Conservation (phyloP, 2,797 vertebrate genomes). For the Lepus oiostolus region DNA sequence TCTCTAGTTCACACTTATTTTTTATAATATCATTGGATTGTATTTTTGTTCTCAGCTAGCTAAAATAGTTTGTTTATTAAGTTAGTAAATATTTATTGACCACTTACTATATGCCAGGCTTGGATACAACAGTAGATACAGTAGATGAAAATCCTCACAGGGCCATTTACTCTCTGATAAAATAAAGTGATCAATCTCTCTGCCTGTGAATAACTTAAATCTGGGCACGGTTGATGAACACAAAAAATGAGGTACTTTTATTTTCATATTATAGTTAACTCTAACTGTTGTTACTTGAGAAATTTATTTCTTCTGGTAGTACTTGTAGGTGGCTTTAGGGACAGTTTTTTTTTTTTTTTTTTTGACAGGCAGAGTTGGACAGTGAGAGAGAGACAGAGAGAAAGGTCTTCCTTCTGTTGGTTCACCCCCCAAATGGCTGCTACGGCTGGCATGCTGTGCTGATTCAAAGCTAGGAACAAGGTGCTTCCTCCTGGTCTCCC, state of each 20-base stretch:
- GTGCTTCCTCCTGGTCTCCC: too few relatives aligned
- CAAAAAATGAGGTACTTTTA: slow-evolving; percentile 13
- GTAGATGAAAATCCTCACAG: neutral
- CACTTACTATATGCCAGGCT: neutral
- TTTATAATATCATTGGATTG: neutral
- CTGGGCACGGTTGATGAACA: neutral
- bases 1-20: neutral
- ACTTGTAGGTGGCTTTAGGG: neutral
- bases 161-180: neutral
- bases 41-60: slow-evolving; percentile 13
- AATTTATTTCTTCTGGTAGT: neutral
- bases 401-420: too few relatives aligned
- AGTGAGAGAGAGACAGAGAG: too few relatives aligned
- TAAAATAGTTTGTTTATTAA: slow-evolving; percentile 26
- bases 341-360: neutral
- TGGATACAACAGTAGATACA: neutral
- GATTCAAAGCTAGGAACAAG: too few relatives aligned
- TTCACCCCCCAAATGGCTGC: too few relatives aligned
- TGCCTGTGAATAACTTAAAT: neutral
- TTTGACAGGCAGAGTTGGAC: too few relatives aligned
- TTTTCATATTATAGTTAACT: neutral
- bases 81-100: slow-evolving; percentile 24
- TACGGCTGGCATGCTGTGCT: too few relatives aligned
- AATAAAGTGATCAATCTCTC: neutral
- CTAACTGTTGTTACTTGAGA: neutral